phyloP scores from a whole-genome alignment of 2,888 invertebrate species.

The Phortica okadai region DNA sequence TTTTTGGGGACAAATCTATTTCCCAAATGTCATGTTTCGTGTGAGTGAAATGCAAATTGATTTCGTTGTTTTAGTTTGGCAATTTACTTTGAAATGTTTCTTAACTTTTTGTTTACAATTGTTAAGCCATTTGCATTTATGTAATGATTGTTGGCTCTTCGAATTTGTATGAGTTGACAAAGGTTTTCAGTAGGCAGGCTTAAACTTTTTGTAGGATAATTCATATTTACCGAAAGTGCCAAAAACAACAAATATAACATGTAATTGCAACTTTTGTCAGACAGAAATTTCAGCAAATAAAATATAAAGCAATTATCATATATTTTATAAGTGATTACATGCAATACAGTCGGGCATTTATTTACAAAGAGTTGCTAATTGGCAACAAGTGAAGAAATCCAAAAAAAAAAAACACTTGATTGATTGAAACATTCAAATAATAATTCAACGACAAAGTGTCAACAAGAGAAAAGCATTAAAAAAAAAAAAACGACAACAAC shows the following conservation, averaged over 20 bases:
- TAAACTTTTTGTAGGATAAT: neutral
- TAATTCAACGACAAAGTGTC: slow-evolving; percentile 36
- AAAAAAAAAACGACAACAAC: slow-evolving; percentile 4
- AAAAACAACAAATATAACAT: neutral
- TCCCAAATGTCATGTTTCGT: neutral
- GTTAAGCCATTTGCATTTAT: neutral
- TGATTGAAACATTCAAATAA: slow-evolving; percentile 44
- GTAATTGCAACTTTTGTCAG: slow-evolving; percentile 24
- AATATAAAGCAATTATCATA: slow-evolving; percentile 19
- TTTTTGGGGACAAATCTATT: neutral
- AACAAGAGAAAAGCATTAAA: slow-evolving; percentile 3
- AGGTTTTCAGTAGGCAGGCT: neutral
- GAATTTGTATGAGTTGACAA: too few species aligned
- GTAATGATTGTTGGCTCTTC: too few species aligned
- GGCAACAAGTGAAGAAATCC: neutral
- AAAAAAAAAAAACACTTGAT: slow-evolving; percentile 41
- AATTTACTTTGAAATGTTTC: neutral
- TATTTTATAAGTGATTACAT: slow-evolving; percentile 23
- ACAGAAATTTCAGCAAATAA: neutral
- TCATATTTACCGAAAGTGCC: neutral
- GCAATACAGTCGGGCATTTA: neutral
- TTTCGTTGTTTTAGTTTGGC: neutral
- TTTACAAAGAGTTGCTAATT: slow-evolving; percentile 1
- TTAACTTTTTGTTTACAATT: neutral
- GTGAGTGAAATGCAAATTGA: neutral